Conservation (phyloP, 2,888 invertebrate genomes). For the Torymus auratus region DNA sequence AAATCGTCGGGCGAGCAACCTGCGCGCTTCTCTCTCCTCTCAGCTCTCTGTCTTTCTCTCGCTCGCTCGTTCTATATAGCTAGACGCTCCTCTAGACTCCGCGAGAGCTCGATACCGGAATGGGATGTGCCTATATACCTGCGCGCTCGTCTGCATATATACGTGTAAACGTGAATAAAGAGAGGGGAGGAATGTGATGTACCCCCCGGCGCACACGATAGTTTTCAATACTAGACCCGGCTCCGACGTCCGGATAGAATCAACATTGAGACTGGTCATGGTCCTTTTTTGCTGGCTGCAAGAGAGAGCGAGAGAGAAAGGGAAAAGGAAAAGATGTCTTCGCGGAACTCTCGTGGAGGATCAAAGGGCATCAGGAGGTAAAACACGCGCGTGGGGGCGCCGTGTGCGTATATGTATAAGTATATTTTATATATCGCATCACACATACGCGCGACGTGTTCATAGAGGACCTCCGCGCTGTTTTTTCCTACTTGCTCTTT, state of each 20-base stretch:
- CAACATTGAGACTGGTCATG: conserved; percentile 75
- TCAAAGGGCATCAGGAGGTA: conserved; percentile 58
- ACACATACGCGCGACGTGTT: conserved; percentile 65
- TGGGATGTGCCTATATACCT: conserved; percentile 13
- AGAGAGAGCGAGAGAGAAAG: conserved; percentile 5
- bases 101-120: conserved; percentile 40
- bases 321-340: background rate
- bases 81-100: conserved; percentile 10
- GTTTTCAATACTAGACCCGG: conserved; percentile 25
- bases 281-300: conserved; percentile 48
- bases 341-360: conserved; percentile 27
- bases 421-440: conserved; percentile 55
- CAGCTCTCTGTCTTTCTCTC: conserved; percentile 8
- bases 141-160: no score
- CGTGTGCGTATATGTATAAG: no score
- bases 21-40: conserved; percentile 20
- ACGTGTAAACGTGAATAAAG: background rate
- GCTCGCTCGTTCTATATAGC: background rate
- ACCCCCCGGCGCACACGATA: conserved; percentile 22
- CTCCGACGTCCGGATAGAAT: background rate
- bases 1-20: conserved; percentile 55
- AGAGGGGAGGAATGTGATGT: background rate
- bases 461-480: conserved; percentile 42
- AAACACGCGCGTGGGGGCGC: conserved; percentile 56
- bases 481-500: background rate